These are phyloP conservation scores for Xyrichtys novacula DNA, from an alignment of 2,797 vertebrate genomes.

Conservation along the genomic window DNA sequence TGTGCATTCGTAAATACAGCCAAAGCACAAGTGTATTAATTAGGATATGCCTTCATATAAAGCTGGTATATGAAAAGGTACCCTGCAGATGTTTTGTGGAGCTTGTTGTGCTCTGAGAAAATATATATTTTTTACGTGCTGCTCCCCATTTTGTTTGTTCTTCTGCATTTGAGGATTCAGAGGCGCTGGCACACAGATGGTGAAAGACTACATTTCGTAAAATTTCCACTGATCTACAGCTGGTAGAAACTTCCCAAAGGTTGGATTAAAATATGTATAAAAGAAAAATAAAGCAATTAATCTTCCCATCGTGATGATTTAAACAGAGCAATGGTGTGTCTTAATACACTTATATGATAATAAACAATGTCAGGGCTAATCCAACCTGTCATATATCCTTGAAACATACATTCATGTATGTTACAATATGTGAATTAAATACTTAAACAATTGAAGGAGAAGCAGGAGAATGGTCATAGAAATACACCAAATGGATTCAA, in stretches of 20 bases:
- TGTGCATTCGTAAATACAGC: conserved; percentile 4
- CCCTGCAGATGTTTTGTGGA: background rate
- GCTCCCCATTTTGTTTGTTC: background rate
- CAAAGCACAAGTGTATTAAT: background rate
- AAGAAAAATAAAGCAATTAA: background rate
- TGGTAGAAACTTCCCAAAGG: background rate
- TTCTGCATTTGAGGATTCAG: background rate
- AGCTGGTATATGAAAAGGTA: background rate
- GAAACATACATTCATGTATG: too few species aligned
- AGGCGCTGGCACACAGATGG: background rate
- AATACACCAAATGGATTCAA: too few species aligned
- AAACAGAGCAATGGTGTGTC: background rate
- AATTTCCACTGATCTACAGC: background rate
- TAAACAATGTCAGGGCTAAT: too few species aligned
- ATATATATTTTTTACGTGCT: background rate
- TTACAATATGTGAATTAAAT: too few species aligned
- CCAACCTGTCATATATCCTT: too few species aligned
- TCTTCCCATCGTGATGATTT: background rate
- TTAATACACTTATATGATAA: too few species aligned
- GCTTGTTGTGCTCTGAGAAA: background rate
- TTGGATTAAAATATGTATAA: too few species aligned
- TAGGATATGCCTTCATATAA: background rate
- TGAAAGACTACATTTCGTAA: background rate
- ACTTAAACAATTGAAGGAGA: too few species aligned
- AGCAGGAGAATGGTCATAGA: too few species aligned